A percentile compares a stretch with the other conserved stretches of the same genome.
phyloP scores from a whole-genome alignment of 1,140 invertebrate species.

The Littorina saxatilis region DNA sequence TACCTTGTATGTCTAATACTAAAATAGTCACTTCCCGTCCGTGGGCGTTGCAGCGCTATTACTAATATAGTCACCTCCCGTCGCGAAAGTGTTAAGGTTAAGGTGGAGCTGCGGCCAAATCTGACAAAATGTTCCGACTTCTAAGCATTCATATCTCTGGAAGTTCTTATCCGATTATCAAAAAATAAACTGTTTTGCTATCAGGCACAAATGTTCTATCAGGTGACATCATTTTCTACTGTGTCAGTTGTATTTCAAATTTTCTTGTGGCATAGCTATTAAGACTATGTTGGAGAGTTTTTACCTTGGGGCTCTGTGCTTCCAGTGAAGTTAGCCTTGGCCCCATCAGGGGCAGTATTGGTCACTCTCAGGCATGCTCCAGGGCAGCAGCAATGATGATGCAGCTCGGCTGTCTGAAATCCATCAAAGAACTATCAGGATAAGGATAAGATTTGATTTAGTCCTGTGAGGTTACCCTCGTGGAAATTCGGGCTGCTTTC shows the following conservation, averaged over 20 bases:
- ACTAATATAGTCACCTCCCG: no score
- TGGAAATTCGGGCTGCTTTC: not conserved
- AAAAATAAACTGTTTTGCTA: no score
- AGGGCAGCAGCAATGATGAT: constrained; percentile 53
- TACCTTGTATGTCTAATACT: no score
- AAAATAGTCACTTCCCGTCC: no score
- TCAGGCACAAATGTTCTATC: no score
- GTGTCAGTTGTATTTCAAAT: not conserved
- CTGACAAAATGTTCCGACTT: no score
- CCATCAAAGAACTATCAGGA: not conserved
- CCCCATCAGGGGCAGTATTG: not conserved
- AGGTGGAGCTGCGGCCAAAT: no score
- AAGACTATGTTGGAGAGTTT: not conserved
- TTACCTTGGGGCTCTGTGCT: not conserved
- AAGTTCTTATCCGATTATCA: no score
- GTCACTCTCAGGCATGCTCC: constrained; percentile 36
- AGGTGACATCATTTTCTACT: no score
- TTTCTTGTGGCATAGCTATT: not conserved
- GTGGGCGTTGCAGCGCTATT: no score
- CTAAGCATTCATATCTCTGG: no score
- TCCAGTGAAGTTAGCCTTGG: not conserved
- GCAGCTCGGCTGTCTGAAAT: constrained; percentile 50
- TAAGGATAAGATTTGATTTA: not conserved
- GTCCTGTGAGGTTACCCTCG: not conserved
- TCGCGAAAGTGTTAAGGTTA: no score